Conservation (phyloP, 2,113 vertebrate species). For the Leptodactylus fuscus region DNA sequence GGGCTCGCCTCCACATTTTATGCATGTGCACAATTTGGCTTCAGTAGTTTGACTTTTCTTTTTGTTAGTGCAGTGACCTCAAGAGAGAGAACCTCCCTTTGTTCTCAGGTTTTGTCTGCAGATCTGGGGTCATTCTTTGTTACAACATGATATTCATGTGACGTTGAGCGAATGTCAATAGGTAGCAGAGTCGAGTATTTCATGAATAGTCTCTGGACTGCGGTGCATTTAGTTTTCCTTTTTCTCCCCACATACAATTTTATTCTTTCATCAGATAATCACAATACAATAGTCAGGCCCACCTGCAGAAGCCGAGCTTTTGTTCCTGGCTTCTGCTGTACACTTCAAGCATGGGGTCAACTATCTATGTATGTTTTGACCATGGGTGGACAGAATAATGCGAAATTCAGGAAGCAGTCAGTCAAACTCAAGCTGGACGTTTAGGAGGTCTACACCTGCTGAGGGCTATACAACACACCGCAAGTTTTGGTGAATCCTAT, state of each 20-base stretch:
- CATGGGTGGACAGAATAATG: conserved; percentile 35
- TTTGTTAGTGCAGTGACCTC: conserved; percentile 53
- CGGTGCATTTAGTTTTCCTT: conserved; percentile 28
- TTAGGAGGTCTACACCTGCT: neutral
- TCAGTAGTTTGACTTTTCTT: conserved; percentile 53
- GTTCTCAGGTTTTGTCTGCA: conserved; percentile 43
- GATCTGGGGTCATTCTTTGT: conserved; percentile 53
- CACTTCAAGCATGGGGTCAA: conserved; percentile 33
- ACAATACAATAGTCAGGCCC: conserved; percentile 49
- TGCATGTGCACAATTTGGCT: conserved; percentile 47
- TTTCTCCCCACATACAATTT: conserved; percentile 32
- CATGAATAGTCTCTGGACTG: conserved; percentile 43
- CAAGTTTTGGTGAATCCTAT: conserved; percentile 27
- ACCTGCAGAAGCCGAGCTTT: conserved; percentile 41
- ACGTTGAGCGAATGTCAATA: conserved; percentile 49
- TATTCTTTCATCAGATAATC: conserved; percentile 52
- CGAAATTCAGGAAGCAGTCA: conserved; percentile 19
- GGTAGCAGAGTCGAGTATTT: conserved; percentile 38
- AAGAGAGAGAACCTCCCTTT: conserved; percentile 46
- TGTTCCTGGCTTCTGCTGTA: conserved; percentile 26
- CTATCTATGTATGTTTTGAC: conserved; percentile 33
- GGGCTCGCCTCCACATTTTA: conserved; percentile 46
- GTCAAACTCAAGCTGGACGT: neutral
- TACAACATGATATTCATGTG: conserved; percentile 52
- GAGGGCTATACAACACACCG: neutral